These are phyloP conservation scores for Nudaria mundana DNA, from an alignment of 2,888 invertebrate species.

Conservation along the genomic window DNA sequence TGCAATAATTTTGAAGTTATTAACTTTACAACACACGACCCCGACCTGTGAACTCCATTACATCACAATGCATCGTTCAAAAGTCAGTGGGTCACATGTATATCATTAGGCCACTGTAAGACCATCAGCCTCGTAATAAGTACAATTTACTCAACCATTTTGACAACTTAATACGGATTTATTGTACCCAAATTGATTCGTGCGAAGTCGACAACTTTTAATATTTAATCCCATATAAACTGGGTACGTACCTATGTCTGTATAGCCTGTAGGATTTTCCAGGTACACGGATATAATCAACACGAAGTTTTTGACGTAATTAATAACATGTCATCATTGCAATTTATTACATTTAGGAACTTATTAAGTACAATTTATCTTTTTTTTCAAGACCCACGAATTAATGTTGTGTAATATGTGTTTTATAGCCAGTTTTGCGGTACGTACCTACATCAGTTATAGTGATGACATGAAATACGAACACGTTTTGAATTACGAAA, in stretches of 20 bases:
- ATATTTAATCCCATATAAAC: slow-evolving; percentile 26
- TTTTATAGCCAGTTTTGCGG: slow-evolving; percentile 18
- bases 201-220: slow-evolving; percentile 38
- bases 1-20: not conserved
- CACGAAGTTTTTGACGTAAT: slow-evolving; percentile 42
- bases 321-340: slow-evolving; percentile 7
- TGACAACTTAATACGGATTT: too few species aligned
- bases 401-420: slow-evolving; percentile 5
- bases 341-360: not conserved
- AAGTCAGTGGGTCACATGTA: slow-evolving; percentile 48
- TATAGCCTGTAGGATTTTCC: slow-evolving; percentile 53
- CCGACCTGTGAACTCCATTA: slow-evolving; percentile 24
- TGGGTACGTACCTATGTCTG: slow-evolving; percentile 23
- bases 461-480: slow-evolving; percentile 44
- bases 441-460: slow-evolving; percentile 20
- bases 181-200: slow-evolving; percentile 17
- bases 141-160: slow-evolving; percentile 12
- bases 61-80: slow-evolving; percentile 47
- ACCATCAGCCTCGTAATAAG: slow-evolving; percentile 36
- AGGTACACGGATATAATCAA: slow-evolving; percentile 49
- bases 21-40: slow-evolving; percentile 20
- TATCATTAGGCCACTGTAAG: slow-evolving; percentile 32
- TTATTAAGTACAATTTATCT: not conserved
- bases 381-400: not conserved
- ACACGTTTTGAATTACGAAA: slow-evolving; percentile 56